Evolutionary conservation across 2,888 invertebrate genomes (phyloP), one percentile per base, ranked within the genome.

Genomic region (Allolobophora icterica): DNA sequence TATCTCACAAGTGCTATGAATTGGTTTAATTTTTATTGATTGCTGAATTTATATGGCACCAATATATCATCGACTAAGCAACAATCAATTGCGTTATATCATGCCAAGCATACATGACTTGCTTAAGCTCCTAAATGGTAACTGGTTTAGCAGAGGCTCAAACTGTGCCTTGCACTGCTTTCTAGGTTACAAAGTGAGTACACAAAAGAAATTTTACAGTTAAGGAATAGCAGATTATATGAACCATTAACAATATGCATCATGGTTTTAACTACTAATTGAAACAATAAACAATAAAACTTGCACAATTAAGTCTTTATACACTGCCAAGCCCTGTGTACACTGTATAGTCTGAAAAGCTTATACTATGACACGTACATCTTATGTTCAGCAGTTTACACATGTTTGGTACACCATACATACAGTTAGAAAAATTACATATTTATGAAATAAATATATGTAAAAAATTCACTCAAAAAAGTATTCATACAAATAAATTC

Each of bases 201-300:
- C 24, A 24, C 52, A 52, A 52, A 24, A 24, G 24, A 52, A 52
- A 52, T 52, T 52, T 1, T 24, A 52, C 19, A 24, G 24, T 52
- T 52, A 52, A 5, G 1, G 24, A 21, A 52, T 24, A 52, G 52
- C 24, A 17, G 52, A 21, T 24, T 52, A 52, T 21, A 52, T 52
- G 24, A 21, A 52, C n/a, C 71, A 71, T 71, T 71, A n/a, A 71
- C n/a, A 71, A n/a, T n/a, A 71, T 6, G n/a, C n/a, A 71, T n/a
- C 30, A n/a, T 71, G 71, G 71, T n/a, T 71, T n/a, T 8, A 71
- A 71, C 71, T 13, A n/a, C 30, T 11, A 71, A n/a, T 71, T n/a
- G n/a, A 71, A 71, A 71, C 71, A 71, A n/a, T 71, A 71, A 71
- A 71, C 71, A 71, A n/a, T 71, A n/a, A n/a, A 71, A 71, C 71